Evolutionary conservation across 2,888 invertebrate species (phyloP).

Genomic region (Erannis defoliaria): DNA sequence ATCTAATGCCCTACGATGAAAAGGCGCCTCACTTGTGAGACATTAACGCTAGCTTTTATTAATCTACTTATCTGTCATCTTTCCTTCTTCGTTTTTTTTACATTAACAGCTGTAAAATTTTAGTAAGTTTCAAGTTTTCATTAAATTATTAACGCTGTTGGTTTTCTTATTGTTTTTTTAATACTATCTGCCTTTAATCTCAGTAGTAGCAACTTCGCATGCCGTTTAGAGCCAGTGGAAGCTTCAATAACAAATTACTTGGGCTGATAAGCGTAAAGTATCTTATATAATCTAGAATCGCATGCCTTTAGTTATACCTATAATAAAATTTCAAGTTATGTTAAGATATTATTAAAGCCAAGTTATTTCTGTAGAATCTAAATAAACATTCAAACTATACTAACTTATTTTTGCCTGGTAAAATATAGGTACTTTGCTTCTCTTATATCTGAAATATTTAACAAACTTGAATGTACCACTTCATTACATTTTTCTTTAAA

Average conservation of each 20-base stretch:
- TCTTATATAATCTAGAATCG: conserved; percentile 26
- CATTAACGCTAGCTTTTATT: conserved; percentile 72
- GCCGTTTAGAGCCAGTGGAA: conserved; percentile 33
- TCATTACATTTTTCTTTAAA: conserved; percentile 19
- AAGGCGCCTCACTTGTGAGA: conserved; percentile 87
- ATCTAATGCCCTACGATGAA: conserved; percentile 64
- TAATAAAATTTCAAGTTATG: conserved; percentile 7
- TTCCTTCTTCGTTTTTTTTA: conserved; percentile 51
- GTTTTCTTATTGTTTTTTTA: conserved; percentile 27
- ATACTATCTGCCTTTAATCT: conserved; percentile 25
- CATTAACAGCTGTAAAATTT: conserved; percentile 48
- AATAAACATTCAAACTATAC: conserved; percentile 20
- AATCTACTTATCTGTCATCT: conserved; percentile 47
- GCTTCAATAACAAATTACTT: conserved; percentile 20
- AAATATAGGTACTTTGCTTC: conserved; percentile 35
- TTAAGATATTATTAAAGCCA: conserved; percentile 4
- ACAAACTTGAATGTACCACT: conserved; percentile 33
- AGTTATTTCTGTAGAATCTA: conserved; percentile 9
- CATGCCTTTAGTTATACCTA: conserved; percentile 28
- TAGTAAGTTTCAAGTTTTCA: conserved; percentile 43
- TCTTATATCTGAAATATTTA: conserved; percentile 24
- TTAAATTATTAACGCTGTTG: conserved; percentile 37
- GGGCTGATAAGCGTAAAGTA: conserved; percentile 35
- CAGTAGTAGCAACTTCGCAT: conserved; percentile 39
- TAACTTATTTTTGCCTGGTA: conserved; percentile 29